Evolutionary conservation across 2,888 invertebrate genomes (phyloP), one percentile per base, ranked within the genome.

Genomic region (Dascillus cervinus): DNA sequence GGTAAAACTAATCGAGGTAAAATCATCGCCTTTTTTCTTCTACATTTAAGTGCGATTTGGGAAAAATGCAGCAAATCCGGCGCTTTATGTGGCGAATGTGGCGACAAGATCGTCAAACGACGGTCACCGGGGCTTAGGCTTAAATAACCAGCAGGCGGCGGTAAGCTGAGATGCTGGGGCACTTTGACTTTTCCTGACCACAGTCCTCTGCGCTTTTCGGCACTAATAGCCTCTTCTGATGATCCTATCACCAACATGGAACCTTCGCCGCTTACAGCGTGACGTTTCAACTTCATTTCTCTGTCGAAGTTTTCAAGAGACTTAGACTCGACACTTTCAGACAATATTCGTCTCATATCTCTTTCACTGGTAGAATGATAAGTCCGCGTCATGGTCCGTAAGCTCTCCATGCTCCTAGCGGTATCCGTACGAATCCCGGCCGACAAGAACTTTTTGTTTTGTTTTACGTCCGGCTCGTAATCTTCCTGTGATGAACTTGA

Each of bases 31-130:
- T 80, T 81, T 67, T 80, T 81, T 54, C 80, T 69, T 35, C 80
- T 67, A 30, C 69, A 63, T 36, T 64, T 55, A 32, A 69, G 50
- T 12, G 67, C 69, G 11, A 73, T 64, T 32, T 75, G 72, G 17
- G 72, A 61, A 28, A 76, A 69, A 64, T 76, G 75, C 49, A 75
- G 72, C 44, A 82, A 66, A 48, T 85, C 85, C 1, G 73, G 70
- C 3, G 71, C 66, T 35, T 80, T 79, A 53, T 81, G 72, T 0
- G 87, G 88, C 53, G 81, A 81, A 58, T 82, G 83, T 1, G 83
- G 82, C 46, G 87, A 87, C 35, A 88, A 66, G 35, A 88, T 88
- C 21, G 84, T 86, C 29, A 88, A 72, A 44, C 73, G 73, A 8
- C 80, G 57, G 47, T 72, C 71, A 2, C 73, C 71, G 0, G 71